Evolutionary conservation across 2,797 vertebrate species (phyloP), one percentile per base, ranked within the genome.

Genomic region (Sebastes hubbsi): DNA sequence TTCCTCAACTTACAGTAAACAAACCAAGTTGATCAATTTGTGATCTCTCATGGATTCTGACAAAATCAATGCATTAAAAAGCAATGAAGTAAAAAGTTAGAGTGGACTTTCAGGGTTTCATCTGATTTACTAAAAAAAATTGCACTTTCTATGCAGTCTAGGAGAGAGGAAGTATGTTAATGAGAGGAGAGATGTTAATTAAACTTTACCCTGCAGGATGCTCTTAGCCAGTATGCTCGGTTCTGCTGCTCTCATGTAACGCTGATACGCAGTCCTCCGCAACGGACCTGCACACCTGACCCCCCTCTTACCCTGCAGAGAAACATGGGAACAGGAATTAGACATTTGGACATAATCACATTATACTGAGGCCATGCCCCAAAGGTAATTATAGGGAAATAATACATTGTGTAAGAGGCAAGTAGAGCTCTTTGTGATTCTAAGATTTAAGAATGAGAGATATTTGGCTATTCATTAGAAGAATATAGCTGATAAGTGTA

Each of bases 181-280:
- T 86, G 71, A 93, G 88, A 83, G 83, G 78, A 18, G 55, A 75
- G 71, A 62, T 46, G 82, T 87, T 93, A 86, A 95, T 92, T 91
- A 93, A 89, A 73, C 75, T 83, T 92, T 94, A 97, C 96, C 96
- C 92, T 96, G 94, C 72, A 96, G 93, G 81, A 95, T 90, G 87
- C 90, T 94, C 87, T 94, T 95, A 34, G 94, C 86, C 77, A 95
- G 71, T 60, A 90, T 54, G 87, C 94, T 94, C 1, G 87, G 81
- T 66, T 94, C 92, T 1, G 93, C 91, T 32, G 89, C 79, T 89
- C 92, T 90, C 75, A 85, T 82, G 78, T 94, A 95, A 82, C 91
- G 92, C 74, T 94, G 95, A 91, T 94, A 95, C 3, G 92, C 84
- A 5, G 92, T 87, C 82, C 92, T 95, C 84, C 93, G 83, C 76